A percentile compares a stretch with the other conserved stretches of the same genome.
phyloP scores from a whole-genome alignment of 2,113 vertebrate genomes.

The Suncus etruscus region DNA sequence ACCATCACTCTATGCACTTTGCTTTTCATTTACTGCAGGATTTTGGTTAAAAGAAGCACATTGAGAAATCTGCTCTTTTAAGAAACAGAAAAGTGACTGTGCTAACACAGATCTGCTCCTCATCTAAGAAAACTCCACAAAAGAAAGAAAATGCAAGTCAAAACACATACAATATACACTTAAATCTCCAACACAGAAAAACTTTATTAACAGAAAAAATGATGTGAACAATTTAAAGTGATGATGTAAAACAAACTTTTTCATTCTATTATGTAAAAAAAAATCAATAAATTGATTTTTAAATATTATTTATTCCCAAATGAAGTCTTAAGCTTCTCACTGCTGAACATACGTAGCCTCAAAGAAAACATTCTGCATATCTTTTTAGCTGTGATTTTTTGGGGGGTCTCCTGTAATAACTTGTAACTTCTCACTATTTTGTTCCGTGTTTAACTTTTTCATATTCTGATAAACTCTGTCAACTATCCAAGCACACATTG shows the following conservation, averaged over 20 bases:
- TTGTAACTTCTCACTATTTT: neutral
- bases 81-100: slow-evolving; percentile 43
- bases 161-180: neutral
- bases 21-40: slow-evolving; percentile 50
- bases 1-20: slow-evolving; percentile 60
- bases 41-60: slow-evolving; percentile 63
- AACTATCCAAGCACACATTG: slow-evolving; percentile 38
- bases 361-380: neutral
- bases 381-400: slow-evolving; percentile 4
- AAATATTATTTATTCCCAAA: neutral
- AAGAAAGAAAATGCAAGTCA: slow-evolving; percentile 39
- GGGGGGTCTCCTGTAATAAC: neutral
- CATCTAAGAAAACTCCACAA: neutral
- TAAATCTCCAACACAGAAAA: slow-evolving; percentile 10
- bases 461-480: slow-evolving; percentile 34
- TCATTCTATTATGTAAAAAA: neutral
- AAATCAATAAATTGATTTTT: neutral
- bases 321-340: neutral
- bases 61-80: slow-evolving; percentile 43
- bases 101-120: neutral
- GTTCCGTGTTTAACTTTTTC: neutral
- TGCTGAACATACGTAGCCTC: neutral
- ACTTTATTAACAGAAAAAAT: slow-evolving; percentile 38
- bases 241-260: neutral
- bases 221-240: slow-evolving; percentile 14